phyloP scores from a whole-genome alignment of 2,113 vertebrate species.

The Xenus cinereus region DNA sequence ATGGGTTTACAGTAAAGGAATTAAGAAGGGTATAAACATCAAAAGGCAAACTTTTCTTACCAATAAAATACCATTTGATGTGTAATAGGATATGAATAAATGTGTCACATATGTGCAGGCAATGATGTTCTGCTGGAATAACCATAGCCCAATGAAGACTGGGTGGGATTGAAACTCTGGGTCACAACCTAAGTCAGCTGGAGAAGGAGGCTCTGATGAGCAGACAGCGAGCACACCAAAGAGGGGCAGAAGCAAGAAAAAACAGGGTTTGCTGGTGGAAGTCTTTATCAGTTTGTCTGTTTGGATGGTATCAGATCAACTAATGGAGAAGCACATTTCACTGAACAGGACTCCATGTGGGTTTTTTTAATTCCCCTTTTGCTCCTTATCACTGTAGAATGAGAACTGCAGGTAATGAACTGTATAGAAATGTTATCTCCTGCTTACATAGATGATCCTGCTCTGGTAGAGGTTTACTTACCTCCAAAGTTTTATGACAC shows the following conservation, averaged over 20 bases:
- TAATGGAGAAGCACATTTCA: background rate
- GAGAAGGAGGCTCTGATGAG: background rate
- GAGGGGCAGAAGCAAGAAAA: background rate
- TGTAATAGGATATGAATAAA: background rate
- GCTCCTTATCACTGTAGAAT: background rate
- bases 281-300: background rate
- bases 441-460: background rate
- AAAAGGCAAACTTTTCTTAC: background rate
- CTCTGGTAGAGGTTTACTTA: background rate
- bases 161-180: background rate
- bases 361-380: background rate
- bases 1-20: background rate
- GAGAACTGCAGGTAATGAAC: background rate
- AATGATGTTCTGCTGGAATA: background rate
- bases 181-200: background rate
- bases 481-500: background rate
- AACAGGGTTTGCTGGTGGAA: background rate
- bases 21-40: background rate
- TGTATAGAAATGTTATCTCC: background rate
- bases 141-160: background rate
- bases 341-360: rapidly evolving
- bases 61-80: background rate
- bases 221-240: background rate
- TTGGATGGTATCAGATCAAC: background rate
- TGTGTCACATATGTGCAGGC: background rate